Conservation (phyloP, 2,113 vertebrate species). For the Tylochromis polylepis region DNA sequence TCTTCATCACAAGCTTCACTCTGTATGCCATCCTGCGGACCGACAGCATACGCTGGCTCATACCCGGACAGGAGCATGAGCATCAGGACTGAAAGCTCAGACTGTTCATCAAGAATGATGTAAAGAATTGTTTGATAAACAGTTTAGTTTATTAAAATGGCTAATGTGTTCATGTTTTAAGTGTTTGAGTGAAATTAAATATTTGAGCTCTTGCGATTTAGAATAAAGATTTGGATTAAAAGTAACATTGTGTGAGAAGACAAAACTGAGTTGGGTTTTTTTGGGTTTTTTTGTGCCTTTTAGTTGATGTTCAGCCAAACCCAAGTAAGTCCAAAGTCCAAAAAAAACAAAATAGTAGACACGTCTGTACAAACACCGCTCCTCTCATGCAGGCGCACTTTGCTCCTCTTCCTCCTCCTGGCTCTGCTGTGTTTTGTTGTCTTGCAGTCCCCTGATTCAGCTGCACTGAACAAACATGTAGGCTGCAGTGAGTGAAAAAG, state of each 20-base stretch:
- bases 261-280: neutral
- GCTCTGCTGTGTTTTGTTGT: neutral
- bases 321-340: neutral
- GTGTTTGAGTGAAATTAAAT: neutral
- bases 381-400: neutral
- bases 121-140: neutral
- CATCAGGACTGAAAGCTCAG: constrained; percentile 81
- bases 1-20: constrained; percentile 86
- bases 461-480: neutral
- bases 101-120: neutral
- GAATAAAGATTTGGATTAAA: constrained; percentile 7
- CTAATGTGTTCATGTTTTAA: neutral
- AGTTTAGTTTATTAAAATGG: neutral
- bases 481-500: neutral
- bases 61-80: constrained; percentile 93
- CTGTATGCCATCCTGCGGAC: constrained; percentile 88
- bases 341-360: neutral
- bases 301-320: rapidly evolving
- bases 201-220: neutral
- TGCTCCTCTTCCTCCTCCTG: neutral
- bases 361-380: neutral
- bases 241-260: neutral
- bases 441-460: neutral
- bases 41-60: constrained; percentile 91
- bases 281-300: neutral